Conservation (phyloP, 2,797 vertebrate genomes). For the Erpetoichthys calabaricus region DNA sequence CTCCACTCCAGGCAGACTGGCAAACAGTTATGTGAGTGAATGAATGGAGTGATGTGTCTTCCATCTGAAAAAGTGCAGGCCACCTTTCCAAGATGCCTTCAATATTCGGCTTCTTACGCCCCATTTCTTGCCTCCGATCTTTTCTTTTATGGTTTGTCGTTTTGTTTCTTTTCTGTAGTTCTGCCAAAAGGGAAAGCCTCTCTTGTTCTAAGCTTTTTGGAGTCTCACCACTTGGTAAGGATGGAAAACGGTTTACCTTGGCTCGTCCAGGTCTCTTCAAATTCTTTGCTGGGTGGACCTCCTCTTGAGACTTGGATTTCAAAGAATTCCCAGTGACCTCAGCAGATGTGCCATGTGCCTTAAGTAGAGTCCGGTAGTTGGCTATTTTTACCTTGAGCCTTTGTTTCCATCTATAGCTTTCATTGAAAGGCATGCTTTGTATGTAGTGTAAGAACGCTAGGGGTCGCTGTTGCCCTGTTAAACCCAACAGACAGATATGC, state of each 20-base stretch:
- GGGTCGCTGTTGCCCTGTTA: too few relatives aligned
- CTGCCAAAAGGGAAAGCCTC: conserved; percentile 7
- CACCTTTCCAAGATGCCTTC: conserved; percentile 19
- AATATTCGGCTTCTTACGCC: conserved; percentile 6
- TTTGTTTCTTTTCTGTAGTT: conserved; percentile 14
- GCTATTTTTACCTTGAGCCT: conserved; percentile 13
- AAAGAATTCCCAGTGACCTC: conserved; percentile 16
- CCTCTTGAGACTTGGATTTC: conserved; percentile 7
- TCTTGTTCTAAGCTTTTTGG: conserved; percentile 8
- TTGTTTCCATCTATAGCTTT: conserved; percentile 15
- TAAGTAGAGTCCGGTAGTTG: conserved; percentile 16
- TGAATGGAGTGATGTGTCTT: too few relatives aligned
- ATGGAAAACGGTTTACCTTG: conserved; percentile 10
- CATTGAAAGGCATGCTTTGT: conserved; percentile 16
- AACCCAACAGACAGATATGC: too few relatives aligned
- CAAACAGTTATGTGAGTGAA: too few relatives aligned
- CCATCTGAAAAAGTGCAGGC: conserved; percentile 18
- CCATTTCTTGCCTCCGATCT: conserved; percentile 9
- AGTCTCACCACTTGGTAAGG: conserved; percentile 6
- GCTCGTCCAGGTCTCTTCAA: conserved; percentile 11
- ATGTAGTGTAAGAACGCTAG: too few relatives aligned
- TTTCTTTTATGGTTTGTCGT: conserved; percentile 13
- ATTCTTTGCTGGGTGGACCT: conserved; percentile 11
- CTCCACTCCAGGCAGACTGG: too few relatives aligned
- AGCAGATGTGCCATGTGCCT: conserved; percentile 15